Conservation (phyloP, 2,888 invertebrate genomes). For the Thymelicus lineola region DNA sequence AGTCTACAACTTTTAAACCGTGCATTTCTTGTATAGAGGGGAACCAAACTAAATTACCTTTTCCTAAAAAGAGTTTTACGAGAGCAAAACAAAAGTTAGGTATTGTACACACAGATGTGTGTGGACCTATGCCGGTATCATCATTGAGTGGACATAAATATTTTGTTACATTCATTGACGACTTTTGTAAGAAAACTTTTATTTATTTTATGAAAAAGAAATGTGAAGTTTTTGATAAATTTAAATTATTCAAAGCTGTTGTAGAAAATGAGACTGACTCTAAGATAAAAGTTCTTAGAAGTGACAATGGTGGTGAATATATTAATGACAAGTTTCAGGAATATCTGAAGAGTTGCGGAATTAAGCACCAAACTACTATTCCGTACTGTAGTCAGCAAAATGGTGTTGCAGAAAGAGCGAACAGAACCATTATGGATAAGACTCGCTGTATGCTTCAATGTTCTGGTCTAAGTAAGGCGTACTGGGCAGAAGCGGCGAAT, state of each 20-base stretch:
- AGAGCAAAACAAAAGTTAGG: slow-evolving; percentile 3
- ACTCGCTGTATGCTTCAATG: not conserved
- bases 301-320: slow-evolving; percentile 11
- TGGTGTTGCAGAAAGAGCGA: too few species aligned
- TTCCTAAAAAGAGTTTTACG: too few species aligned
- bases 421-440: not conserved
- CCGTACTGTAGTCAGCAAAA: not conserved
- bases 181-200: too few species aligned
- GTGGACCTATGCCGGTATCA: not conserved
- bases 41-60: too few species aligned
- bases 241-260: slow-evolving; percentile 12
- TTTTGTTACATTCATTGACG: too few species aligned
- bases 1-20: too few species aligned
- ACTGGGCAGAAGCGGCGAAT: too few species aligned
- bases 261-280: slow-evolving; percentile 3
- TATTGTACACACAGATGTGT: slow-evolving; percentile 5
- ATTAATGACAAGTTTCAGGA: not conserved
- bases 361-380: not conserved
- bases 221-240: slow-evolving; percentile 3
- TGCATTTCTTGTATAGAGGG: too few species aligned
- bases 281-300: slow-evolving; percentile 5
- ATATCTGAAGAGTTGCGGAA: not conserved
- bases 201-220: slow-evolving; percentile 2
- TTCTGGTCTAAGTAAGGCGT: slow-evolving; percentile 12
- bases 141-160: too few species aligned